Base-by-base conservation (phyloP, 1,140 invertebrate genomes). In the Micrasema minimum region DNA sequence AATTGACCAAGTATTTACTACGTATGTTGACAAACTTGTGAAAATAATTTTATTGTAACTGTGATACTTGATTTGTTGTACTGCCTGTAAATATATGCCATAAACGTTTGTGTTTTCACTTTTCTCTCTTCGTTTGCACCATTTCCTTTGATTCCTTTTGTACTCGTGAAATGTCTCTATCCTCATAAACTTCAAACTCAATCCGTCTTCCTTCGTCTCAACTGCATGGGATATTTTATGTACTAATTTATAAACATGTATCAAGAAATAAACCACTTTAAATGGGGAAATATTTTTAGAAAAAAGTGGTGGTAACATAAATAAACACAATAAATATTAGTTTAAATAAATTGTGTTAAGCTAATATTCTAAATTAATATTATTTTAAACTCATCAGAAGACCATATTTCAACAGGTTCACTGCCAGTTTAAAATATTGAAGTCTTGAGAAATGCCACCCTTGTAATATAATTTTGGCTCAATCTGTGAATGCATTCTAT, bases 21-120 rank as follows among this genome's bases (percentile, higher is more conserved):
- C 73, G 73, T 75, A 75, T 75, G 73, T 75, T 75, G 73, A 72
- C 71, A 75, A 70, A 71, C 73, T 75, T 75, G 73, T 75, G 73
- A 75, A 75, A 70, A 75, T 75, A 75, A 75, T 75, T 75, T 75
- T 75, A 75, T 75, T 75, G 69, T 75, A 75, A 75, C 73, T 75
- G 73, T 75, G 73, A 75, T 75, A 75, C 66, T 71, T 75, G 66
- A 75, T 75, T 75, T 75, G 73, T 75, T 75, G 73, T 75, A 75
- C 73, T 72, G 73, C 73, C 73, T 75, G 73, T 75, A 75, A 75
- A 75, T 75, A 75, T 72, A 75, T 75, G 73, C 73, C 73, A 75
- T 75, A 61, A 75, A 75, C 73, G 73, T 75, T 75, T 69, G 66
- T 69, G 66, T 69, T 69, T 66, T 62, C 46, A 71, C 62, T 57